Conservation (phyloP, 2,113 vertebrate species). For the Sinocyclocheilus grahami region DNA sequence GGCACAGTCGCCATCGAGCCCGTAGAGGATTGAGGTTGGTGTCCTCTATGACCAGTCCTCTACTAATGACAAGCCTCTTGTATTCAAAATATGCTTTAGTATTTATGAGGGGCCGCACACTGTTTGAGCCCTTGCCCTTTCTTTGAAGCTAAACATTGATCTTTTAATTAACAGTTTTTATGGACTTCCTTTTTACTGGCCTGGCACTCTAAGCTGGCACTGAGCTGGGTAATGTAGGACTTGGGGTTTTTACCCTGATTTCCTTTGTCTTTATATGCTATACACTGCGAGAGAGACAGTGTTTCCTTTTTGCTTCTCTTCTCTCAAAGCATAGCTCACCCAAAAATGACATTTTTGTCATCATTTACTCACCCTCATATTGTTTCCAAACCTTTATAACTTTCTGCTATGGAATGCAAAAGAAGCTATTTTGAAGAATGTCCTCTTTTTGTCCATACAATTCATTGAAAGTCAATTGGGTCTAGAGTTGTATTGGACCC, state of each 20-base stretch:
- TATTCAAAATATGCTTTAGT: slow-evolving; percentile 25
- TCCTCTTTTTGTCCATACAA: no score
- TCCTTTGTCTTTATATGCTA: no score
- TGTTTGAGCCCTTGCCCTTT: slow-evolving; percentile 33
- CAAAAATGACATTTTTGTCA: background rate
- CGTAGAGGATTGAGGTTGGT: slow-evolving; percentile 19
- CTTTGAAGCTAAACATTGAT: slow-evolving; percentile 41
- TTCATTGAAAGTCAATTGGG: background rate
- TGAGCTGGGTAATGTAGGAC: background rate
- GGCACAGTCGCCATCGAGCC: background rate
- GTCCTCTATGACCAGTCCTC: slow-evolving; percentile 1
- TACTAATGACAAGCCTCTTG: slow-evolving; percentile 33
- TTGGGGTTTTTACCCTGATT: slow-evolving; percentile 17
- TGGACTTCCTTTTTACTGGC: slow-evolving; percentile 43
- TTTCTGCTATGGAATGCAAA: background rate
- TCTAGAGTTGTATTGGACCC: background rate
- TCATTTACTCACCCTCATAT: background rate
- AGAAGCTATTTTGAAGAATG: background rate
- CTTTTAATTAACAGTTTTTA: slow-evolving; percentile 52
- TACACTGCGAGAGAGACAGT: no score
- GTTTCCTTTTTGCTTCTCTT: background rate
- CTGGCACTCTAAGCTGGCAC: slow-evolving; percentile 46
- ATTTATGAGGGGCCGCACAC: slow-evolving; percentile 30
- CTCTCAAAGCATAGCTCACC: slow-evolving; percentile 3
- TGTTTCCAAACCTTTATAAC: background rate